A percentile compares a stretch with the other conserved stretches of the same genome.
phyloP scores from a whole-genome alignment of 2,888 invertebrate genomes.

The Ashinkailepas kermadecensis region DNA sequence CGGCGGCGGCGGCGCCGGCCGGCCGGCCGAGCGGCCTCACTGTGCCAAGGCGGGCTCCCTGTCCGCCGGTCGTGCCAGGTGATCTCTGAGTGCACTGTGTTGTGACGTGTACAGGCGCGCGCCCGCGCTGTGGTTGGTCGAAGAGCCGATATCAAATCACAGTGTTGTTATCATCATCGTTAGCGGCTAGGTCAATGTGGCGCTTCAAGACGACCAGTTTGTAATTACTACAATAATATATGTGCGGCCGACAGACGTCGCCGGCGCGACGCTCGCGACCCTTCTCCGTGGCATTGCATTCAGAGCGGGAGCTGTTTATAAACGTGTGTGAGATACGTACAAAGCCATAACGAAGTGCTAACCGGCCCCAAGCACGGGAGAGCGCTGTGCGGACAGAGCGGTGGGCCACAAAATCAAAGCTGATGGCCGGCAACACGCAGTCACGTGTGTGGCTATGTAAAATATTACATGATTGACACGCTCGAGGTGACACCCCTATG shows the following conservation, averaged over 20 bases:
- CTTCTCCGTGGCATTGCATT: slow-evolving; percentile 6
- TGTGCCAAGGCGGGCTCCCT: background rate
- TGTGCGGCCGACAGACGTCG: background rate
- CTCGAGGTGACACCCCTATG: background rate
- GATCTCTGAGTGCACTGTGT: slow-evolving; percentile 3
- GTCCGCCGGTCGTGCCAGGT: background rate
- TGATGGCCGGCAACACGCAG: background rate
- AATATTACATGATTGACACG: background rate
- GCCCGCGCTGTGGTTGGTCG: background rate
- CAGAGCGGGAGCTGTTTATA: slow-evolving; percentile 6
- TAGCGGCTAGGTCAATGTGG: slow-evolving; percentile 16
- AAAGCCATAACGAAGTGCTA: slow-evolving; percentile 20
- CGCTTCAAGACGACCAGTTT: slow-evolving; percentile 6
- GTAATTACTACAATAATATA: slow-evolving; percentile 10
- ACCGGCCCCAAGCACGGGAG: background rate
- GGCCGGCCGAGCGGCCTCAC: no score
- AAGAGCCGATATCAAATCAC: slow-evolving; percentile 21
- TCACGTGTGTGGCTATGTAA: slow-evolving; percentile 3
- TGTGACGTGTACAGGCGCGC: background rate
- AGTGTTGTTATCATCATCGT: slow-evolving; percentile 20
- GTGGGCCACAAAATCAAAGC: background rate
- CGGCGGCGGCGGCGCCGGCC: no score
- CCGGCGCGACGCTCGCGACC: background rate
- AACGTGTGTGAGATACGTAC: slow-evolving; percentile 20
- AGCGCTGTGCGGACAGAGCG: background rate